Conservation (phyloP, 2,888 invertebrate species). For the Agrotis puta region DNA sequence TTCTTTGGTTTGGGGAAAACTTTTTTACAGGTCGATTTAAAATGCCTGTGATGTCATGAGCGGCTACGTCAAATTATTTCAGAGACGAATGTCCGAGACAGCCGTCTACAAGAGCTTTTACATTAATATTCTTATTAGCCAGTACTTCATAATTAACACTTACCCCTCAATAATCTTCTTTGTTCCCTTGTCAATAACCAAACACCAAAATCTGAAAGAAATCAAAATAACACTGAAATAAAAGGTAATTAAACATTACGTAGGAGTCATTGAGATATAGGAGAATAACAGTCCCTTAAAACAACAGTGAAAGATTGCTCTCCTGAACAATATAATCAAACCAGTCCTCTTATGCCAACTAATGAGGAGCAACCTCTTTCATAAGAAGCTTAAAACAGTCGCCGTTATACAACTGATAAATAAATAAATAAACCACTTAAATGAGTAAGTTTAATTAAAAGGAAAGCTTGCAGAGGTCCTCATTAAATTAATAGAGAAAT, state of each 20-base stretch:
- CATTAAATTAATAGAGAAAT: slow-evolving; percentile 36
- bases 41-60: too few relatives aligned
- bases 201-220: slow-evolving; percentile 9
- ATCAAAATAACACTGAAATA: not conserved
- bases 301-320: not conserved
- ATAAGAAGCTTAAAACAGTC: slow-evolving; percentile 26
- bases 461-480: slow-evolving; percentile 19
- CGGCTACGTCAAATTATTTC: too few relatives aligned
- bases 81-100: not conserved
- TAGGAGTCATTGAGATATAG: too few relatives aligned
- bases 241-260: too few relatives aligned
- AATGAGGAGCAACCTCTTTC: not conserved
- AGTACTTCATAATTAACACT: not conserved
- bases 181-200: not conserved
- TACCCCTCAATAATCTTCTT: not conserved
- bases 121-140: too few relatives aligned
- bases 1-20: too few relatives aligned
- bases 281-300: too few relatives aligned
- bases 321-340: not conserved
- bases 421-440: slow-evolving; percentile 35
- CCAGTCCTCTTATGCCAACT: not conserved
- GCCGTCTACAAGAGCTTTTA: too few relatives aligned
- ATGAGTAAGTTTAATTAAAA: slow-evolving; percentile 31
- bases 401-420: slow-evolving; percentile 21
- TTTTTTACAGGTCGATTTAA: too few relatives aligned